These are phyloP conservation scores for Phalacrocorax pelagicus DNA, from an alignment of 2,113 vertebrate genomes.

Conservation along the genomic window DNA sequence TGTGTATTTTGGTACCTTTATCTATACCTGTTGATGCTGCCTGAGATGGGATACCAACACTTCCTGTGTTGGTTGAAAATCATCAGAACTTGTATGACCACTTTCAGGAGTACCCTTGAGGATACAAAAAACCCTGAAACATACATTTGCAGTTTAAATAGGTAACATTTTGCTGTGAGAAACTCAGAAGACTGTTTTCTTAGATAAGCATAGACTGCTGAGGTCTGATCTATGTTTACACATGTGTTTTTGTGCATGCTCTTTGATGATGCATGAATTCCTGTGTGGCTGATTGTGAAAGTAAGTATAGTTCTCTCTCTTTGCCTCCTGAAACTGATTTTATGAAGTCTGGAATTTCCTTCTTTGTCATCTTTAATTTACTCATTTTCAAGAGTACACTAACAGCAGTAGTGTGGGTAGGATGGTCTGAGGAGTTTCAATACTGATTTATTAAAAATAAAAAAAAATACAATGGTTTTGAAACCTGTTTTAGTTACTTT, in stretches of 20 bases:
- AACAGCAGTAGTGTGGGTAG: slow-evolving; percentile 12
- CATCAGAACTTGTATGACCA: not conserved
- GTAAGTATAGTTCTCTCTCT: slow-evolving; percentile 32
- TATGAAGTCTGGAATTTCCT: slow-evolving; percentile 65
- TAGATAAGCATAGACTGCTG: not conserved
- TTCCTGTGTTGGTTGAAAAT: not conserved
- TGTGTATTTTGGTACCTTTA: not conserved
- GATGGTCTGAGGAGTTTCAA: slow-evolving; percentile 10
- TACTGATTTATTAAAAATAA: slow-evolving; percentile 26
- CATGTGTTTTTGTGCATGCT: not conserved
- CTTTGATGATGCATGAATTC: slow-evolving; percentile 52
- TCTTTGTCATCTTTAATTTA: slow-evolving; percentile 60
- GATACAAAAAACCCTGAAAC: not conserved
- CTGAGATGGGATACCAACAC: not conserved
- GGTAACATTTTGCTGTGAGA: not conserved
- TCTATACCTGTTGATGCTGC: not conserved
- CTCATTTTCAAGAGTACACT: slow-evolving; percentile 37
- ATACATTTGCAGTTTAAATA: not conserved
- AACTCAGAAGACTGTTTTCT: not conserved
- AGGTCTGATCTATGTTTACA: not conserved
- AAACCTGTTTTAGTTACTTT: slow-evolving; percentile 36
- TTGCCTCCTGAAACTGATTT: slow-evolving; percentile 42
- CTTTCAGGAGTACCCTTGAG: not conserved
- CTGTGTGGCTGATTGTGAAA: slow-evolving; percentile 45
- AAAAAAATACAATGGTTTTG: slow-evolving; percentile 29